Base-by-base conservation (phyloP, 1,140 invertebrate species). In the Drosophila truncata region DNA sequence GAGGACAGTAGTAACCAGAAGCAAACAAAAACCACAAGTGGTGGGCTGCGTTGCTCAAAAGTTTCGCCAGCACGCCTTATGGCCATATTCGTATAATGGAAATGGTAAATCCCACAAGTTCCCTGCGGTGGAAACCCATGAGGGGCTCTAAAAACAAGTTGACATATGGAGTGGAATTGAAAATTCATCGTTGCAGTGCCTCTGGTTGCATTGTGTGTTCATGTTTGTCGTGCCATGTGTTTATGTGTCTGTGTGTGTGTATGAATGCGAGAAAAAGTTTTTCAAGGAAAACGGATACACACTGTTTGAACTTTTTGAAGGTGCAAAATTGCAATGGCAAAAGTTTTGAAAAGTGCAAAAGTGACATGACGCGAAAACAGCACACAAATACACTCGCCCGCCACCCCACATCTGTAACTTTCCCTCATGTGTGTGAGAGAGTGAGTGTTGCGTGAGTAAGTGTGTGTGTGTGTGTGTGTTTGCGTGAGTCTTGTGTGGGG, bases 211-310 rank as follows among this genome's bases (percentile, higher is more conserved):
- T 25, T 55, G 62, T 47, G 61, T 62, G 50, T 39, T 25, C 55
- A 27, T 72, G 42, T 67, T 52, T 52, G 18, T 23, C 49, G n/a
- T 14, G n/a, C 23, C 63, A 31, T 44, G 14, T 57, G 44, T 13
- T 44, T 42, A 18, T 20, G 41, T 58, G 42, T 74, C 47, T 54
- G 42, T 77, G 58, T 73, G 44, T 39, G 55, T 71, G 47, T 70
- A 47, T 70, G 47, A 72, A 65, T 69, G 76, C 71, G 66, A 42
- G 61, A 80, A 88, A 72, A 87, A 80, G 76, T 84, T 85, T 80
- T 85, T 82, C 81, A 90, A 90, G 85, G 85, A 90, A 85, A 90
- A 90, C 82, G 86, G 85, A 90, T 90, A 90, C 85, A 90, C 78
- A 90, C 86, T 67, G 67, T 82, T 88, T 81, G 64, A 88, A 84